Evolutionary conservation across 2,888 invertebrate genomes (phyloP), one percentile per base, ranked within the genome.

Genomic region (Diabrotica balteata): DNA sequence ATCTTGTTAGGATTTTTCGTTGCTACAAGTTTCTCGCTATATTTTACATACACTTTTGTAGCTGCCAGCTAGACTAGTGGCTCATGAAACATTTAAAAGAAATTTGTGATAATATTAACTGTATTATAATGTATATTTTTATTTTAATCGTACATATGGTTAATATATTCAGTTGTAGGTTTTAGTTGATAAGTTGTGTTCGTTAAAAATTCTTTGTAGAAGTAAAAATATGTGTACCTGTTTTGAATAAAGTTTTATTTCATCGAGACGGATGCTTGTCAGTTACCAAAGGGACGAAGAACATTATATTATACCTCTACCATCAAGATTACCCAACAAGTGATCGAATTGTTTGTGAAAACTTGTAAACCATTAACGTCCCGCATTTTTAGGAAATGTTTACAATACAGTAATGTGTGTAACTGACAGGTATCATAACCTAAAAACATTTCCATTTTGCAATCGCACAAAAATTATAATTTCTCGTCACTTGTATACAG

Each of bases 61-160:
- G 32, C 22, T 52, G 10, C 52, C 7, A 8, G 52, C 52, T 52
- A 32, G 9, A 22, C 22, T 52, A 32, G 52, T 22, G 8, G 52
- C 32, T 52, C 5, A 32, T 17, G 32, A 9, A 5, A 52, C 32
- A 32, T 52, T 52, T 52, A 17, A 17, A 43, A 54, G n/a, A 54
- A 7, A 43, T 54, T 54, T 54, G 54, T 54, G 54, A 54, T 54
- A 54, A 54, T 43, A 54, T 10, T 54, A 54, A 7, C n/a, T 54
- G 54, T 54, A 54, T 54, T 54, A 54, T 54, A 54, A 10, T 42
- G 54, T 17, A 54, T 54, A 42, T 54, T 54, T 43, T 43, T 54
- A 11, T 54, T 54, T n/a, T 54, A 54, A 43, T 54, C 32, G 17
- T 17, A 17, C 17, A 52, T 54, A 54, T 42, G 43, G 10, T 54